Base-by-base conservation (phyloP, 92 coral and sea anemone genomes). In the Umimayanthus chanpuru region DNA sequence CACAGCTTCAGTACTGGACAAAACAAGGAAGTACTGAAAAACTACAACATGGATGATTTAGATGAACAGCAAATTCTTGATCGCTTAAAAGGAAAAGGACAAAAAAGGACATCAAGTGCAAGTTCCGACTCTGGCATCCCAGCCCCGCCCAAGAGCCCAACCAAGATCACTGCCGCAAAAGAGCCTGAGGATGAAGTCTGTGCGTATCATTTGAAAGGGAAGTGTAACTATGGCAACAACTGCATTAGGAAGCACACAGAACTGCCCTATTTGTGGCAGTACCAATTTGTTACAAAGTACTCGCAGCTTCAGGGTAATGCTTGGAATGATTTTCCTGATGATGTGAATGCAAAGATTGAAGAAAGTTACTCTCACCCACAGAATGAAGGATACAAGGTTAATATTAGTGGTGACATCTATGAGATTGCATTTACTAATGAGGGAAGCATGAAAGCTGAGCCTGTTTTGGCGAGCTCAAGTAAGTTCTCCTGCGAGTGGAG, bases 261-360 rank as follows among this genome's bases (percentile, higher is more conserved):
- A 16, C 90, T 96, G 30, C 98, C 98, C 6, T 97, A 97, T 76
- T 85, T 91, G 53, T 97, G 99, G 99, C 94, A 97, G 72, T 92
- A 85, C 76, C 82, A 73, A 49, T 12, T 71, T 32, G 40, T 14
- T 47, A 23, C 49, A 29, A 79, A 58, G 28, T 66, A 32, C 3
- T 16, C 76, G 20, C 83, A 77, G 56, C 71, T 39, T 80, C 71
- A 80, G 21, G 18, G 43, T 29, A 21, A 55, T 11, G 26, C 32
- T 14, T 97, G 99, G 99, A 43, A 86, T 53, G 90, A 88, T 78
- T 88, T 95, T 58, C 28, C 92, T 20, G 90, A 64, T 41, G 94
- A 92, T 38, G 43, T 80, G 7, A 97, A 91, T 81, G 76, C 78
- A 16, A 93, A 89, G 89, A 80, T 92, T 38, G 99, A 97, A 64